Evolutionary conservation across 2,888 invertebrate species (phyloP).

Genomic region (Tryphoninae sp.): DNA sequence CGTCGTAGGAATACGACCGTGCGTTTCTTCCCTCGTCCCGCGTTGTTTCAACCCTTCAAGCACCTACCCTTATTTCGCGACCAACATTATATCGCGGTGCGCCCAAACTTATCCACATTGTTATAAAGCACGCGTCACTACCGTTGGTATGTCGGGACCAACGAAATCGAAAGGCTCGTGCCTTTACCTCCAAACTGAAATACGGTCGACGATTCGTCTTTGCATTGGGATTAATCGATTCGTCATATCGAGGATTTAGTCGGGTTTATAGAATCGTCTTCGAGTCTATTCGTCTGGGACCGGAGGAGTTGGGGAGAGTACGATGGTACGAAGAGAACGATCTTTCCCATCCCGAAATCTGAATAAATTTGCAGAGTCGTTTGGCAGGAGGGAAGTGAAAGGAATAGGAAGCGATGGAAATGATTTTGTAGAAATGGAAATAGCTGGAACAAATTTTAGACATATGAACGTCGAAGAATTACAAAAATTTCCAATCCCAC

Average conservation of each 20-base stretch:
- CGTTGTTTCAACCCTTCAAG: conserved; percentile 24
- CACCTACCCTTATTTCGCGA: conserved; percentile 46
- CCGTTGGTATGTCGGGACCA: conserved; percentile 62
- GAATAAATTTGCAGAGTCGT: conserved; percentile 38
- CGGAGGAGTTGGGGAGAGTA: conserved; percentile 9
- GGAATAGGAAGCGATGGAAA: conserved; percentile 23
- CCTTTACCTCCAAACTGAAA: conserved; percentile 19
- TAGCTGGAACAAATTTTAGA: too few species aligned
- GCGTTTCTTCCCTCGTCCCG: conserved; percentile 19
- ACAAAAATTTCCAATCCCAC: too few species aligned
- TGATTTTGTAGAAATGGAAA: conserved; percentile 11
- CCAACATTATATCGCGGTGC: conserved; percentile 55
- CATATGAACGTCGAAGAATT: too few species aligned
- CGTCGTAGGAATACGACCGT: conserved; percentile 50
- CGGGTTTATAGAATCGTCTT: conserved; percentile 35
- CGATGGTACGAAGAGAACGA: conserved; percentile 15
- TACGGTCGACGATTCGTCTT: conserved; percentile 43
- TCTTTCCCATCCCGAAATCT: neutral
- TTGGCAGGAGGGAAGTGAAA: neutral
- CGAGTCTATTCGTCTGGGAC: conserved; percentile 34
- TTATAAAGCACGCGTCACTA: conserved; percentile 51
- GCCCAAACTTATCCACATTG: conserved; percentile 55
- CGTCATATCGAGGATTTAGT: conserved; percentile 62
- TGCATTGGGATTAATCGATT: conserved; percentile 62
- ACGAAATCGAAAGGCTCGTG: conserved; percentile 58